These are phyloP conservation scores for Thunnus maccoyii DNA, from an alignment of 2,113 vertebrate genomes.

Conservation along the genomic window DNA sequence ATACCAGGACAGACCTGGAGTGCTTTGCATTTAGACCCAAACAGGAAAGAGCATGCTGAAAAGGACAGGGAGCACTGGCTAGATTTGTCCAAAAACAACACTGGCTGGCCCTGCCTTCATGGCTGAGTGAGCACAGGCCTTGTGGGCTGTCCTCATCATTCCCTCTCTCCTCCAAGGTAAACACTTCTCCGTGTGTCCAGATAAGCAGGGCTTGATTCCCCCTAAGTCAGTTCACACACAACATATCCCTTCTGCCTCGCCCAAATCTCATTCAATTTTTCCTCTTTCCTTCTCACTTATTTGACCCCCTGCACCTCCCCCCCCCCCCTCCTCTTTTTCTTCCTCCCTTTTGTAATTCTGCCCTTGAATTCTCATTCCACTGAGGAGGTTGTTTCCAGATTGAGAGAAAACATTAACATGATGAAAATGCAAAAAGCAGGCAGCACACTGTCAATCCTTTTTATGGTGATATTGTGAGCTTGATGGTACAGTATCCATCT, in stretches of 20 bases:
- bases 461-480: conserved; percentile 7
- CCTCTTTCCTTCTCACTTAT: not conserved
- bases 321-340: not conserved
- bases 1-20: not conserved
- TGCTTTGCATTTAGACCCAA: conserved; percentile 19
- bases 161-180: conserved; percentile 12
- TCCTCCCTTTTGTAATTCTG: not conserved
- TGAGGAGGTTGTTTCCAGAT: conserved; percentile 12
- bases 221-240: not conserved
- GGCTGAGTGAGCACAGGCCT: conserved; percentile 35
- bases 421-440: conserved; percentile 17
- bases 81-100: conserved; percentile 34
- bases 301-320: not conserved
- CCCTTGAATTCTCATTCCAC: conserved; percentile 4
- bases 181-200: conserved; percentile 18
- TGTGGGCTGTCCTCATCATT: conserved; percentile 31
- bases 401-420: conserved; percentile 6
- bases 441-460: not conserved
- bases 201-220: conserved; percentile 13
- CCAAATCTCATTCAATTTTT: not conserved
- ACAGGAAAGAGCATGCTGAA: conserved; percentile 22
- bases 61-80: conserved; percentile 36
- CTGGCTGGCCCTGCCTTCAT: conserved; percentile 22
- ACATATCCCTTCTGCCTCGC: not conserved
- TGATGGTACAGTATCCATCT: not conserved